Evolutionary conservation across 1,140 invertebrate species (phyloP).

Genomic region (Amphibalanus amphitrite): DNA sequence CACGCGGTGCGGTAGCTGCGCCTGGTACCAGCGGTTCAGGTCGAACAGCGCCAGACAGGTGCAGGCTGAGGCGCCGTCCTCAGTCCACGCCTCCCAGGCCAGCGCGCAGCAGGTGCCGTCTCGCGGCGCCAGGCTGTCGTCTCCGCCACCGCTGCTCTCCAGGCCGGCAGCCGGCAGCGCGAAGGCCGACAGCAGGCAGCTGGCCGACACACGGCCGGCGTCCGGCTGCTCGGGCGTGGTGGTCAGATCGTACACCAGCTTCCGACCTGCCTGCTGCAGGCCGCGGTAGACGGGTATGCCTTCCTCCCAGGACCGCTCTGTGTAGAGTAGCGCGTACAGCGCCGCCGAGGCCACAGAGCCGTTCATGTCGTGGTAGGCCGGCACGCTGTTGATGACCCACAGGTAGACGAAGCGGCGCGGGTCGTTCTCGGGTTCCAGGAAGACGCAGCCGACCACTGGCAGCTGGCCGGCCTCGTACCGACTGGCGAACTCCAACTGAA

Average conservation of each 20-base stretch:
- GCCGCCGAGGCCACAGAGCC: slow-evolving; percentile 6
- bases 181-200: not conserved
- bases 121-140: not conserved
- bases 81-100: slow-evolving; percentile 32
- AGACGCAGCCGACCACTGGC: slow-evolving; percentile 46
- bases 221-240: slow-evolving; percentile 4
- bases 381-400: slow-evolving; percentile 37
- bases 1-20: slow-evolving; percentile 57
- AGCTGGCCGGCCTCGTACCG: slow-evolving; percentile 33
- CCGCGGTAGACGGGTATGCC: slow-evolving; percentile 9
- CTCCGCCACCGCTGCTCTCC: not conserved
- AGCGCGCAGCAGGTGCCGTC: slow-evolving; percentile 34
- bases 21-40: slow-evolving; percentile 88
- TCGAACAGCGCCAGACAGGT: slow-evolving; percentile 52
- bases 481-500: slow-evolving; percentile 19
- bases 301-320: slow-evolving; percentile 9
- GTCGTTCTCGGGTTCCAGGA: slow-evolving; percentile 62
- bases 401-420: slow-evolving; percentile 56
- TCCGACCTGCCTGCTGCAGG: not conserved
- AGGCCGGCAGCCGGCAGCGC: not conserved
- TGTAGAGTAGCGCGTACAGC: slow-evolving; percentile 12
- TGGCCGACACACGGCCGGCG: not conserved
- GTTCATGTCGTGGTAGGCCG: slow-evolving; percentile 8
- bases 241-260: slow-evolving; percentile 1
- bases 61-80: slow-evolving; percentile 20